phyloP scores from a whole-genome alignment of 2,113 vertebrate species.

The Jaculus jaculus region DNA sequence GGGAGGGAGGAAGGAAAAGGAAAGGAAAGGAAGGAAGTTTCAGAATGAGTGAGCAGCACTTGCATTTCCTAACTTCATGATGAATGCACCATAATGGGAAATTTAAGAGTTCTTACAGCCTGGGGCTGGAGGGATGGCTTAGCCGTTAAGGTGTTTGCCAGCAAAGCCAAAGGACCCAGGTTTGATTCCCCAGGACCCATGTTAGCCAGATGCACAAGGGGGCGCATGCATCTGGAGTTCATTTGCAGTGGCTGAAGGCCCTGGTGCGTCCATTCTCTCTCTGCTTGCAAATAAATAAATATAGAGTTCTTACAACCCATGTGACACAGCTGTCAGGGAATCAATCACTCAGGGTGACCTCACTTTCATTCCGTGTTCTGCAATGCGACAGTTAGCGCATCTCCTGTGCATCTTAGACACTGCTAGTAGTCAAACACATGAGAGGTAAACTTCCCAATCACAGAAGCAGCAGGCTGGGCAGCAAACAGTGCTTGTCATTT shows the following conservation, averaged over 20 bases:
- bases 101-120: too few relatives aligned
- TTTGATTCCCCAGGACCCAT: too few relatives aligned
- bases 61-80: not conserved
- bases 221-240: too few relatives aligned
- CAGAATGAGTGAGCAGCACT: not conserved
- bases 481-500: not conserved
- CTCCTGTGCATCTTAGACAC: not conserved
- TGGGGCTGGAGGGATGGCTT: too few relatives aligned
- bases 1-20: not conserved
- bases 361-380: not conserved
- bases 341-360: not conserved
- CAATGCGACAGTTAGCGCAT: not conserved
- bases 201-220: too few relatives aligned
- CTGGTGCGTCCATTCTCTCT: too few relatives aligned
- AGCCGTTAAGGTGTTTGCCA: too few relatives aligned
- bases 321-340: rapidly evolving
- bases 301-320: rapidly evolving
- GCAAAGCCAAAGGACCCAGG: too few relatives aligned
- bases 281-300: too few relatives aligned
- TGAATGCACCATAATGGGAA: rapidly evolving
- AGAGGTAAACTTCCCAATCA: not conserved
- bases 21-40: not conserved
- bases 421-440: not conserved
- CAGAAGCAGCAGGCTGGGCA: not conserved
- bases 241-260: too few relatives aligned